These are phyloP conservation scores for Silurus meridionalis DNA, from an alignment of 2,113 vertebrate species.

Conservation along the genomic window DNA sequence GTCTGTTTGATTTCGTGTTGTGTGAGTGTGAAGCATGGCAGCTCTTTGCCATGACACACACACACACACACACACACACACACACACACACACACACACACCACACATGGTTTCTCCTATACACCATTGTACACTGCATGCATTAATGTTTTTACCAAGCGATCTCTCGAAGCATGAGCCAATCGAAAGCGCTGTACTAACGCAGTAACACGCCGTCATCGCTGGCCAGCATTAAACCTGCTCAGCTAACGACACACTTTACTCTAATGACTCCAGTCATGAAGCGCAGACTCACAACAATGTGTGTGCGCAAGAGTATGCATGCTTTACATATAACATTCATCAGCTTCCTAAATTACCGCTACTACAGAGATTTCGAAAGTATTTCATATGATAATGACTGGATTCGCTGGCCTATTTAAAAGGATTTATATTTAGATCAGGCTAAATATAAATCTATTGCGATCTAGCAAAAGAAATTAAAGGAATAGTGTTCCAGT, in stretches of 20 bases:
- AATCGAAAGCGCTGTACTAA: conserved; percentile 31
- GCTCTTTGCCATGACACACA: conserved; percentile 46
- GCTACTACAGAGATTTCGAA: not conserved
- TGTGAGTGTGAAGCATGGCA: conserved; percentile 52
- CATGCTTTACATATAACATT: conserved; percentile 16
- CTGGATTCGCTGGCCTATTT: not conserved
- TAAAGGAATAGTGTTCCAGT: not conserved
- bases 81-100: not conserved
- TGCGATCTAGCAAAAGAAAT: not conserved
- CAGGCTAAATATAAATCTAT: not conserved
- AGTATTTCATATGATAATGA: not conserved
- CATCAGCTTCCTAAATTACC: conserved; percentile 10
- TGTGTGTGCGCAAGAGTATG: not conserved
- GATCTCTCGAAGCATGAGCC: conserved; percentile 43
- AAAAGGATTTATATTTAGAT: conserved; percentile 8
- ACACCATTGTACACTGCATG: conserved; percentile 50
- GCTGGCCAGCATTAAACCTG: conserved; percentile 17
- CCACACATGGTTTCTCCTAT: not conserved
- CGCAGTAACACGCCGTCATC: conserved; percentile 15
- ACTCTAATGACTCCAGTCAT: conserved; percentile 18
- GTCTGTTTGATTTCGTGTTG: conserved; percentile 59
- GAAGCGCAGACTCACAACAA: not conserved
- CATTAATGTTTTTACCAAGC: conserved; percentile 43
- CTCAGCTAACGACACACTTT: not conserved
- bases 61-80: conserved; percentile 43